Conservation (phyloP, 2,113 vertebrate genomes). For the Heptranchias perlo region DNA sequence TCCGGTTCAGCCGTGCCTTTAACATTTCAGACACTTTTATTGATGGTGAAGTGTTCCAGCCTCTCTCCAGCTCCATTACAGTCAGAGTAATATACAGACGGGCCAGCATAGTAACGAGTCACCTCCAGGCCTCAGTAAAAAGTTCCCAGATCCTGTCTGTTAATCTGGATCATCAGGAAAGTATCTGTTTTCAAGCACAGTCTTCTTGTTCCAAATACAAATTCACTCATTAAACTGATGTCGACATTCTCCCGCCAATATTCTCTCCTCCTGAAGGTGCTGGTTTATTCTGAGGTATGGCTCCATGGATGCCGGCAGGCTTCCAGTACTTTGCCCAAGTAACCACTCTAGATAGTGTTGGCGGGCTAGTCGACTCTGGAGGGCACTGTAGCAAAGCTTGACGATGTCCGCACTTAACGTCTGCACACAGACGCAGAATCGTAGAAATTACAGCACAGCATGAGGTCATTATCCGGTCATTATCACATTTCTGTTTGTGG, state of each 20-base stretch:
- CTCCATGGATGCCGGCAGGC: not conserved
- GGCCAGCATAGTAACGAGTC: not conserved
- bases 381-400: too few species aligned
- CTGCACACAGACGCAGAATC: too few species aligned
- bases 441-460: too few species aligned
- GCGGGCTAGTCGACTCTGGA: too few species aligned
- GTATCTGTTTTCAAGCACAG: not conserved
- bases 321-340: not conserved
- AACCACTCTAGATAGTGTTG: too few species aligned
- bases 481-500: too few species aligned
- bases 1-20: not conserved
- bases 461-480: too few species aligned
- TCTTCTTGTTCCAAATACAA: not conserved
- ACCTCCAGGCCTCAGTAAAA: not conserved
- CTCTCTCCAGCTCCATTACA: not conserved
- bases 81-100: not conserved
- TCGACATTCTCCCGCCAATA: not conserved
- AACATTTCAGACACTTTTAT: slow-evolving; percentile 11
- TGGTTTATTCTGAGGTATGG: not conserved
- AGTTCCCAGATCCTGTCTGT: not conserved
- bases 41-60: not conserved
- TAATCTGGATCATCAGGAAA: not conserved
- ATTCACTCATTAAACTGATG: not conserved
- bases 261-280: not conserved
- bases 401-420: too few species aligned